Base-by-base conservation (phyloP, 2,113 vertebrate genomes). In the Triplophysa rosa region DNA sequence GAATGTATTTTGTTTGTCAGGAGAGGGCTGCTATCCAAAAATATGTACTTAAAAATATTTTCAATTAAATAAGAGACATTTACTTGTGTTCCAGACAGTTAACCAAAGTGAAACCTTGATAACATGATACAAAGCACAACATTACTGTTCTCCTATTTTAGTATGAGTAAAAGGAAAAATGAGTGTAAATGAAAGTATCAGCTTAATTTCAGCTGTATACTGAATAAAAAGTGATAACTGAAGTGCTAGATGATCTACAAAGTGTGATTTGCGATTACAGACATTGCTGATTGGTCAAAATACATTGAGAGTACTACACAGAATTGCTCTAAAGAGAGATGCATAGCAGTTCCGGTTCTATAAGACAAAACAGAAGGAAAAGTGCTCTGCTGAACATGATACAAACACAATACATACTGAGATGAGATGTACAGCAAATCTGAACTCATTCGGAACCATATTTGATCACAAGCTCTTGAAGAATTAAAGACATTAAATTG, bases 271-370 rank as follows among this genome's bases (percentile, higher is more conserved):
- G 67, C 24, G 59, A 74, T 59, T 77, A 77, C 67, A 83, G 65
- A 72, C 61, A 62, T 82, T 75, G 42, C 71, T 70, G 77, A 80
- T 77, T 65, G 67, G 37, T 79, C n/a, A 14, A 83, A 83, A 77
- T 80, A 80, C 82, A 80, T 80, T 83, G 72, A 80, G 23, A 59
- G 17, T 66, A 64, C 58, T 19, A 52, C 33, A 79, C 29, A 72
- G 70, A 67, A 69, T 75, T 77, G 78, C 78, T 66, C 61, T 70
- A 24, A 61, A 78, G 42, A 19, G 56, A 78, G 68, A 78, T 84
- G 79, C 82, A 67, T 73, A 80, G 73, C 40, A 67, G 74, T 49
- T 77, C 45, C 74, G 52, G 59, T 14, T 63, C 40, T 73, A 77
- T 33, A 45, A 58, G 10, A 62, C 42, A 69, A 11, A 67, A 70